Evolutionary conservation across 2,888 invertebrate genomes (phyloP).

Genomic region (Drosophila histrio): DNA sequence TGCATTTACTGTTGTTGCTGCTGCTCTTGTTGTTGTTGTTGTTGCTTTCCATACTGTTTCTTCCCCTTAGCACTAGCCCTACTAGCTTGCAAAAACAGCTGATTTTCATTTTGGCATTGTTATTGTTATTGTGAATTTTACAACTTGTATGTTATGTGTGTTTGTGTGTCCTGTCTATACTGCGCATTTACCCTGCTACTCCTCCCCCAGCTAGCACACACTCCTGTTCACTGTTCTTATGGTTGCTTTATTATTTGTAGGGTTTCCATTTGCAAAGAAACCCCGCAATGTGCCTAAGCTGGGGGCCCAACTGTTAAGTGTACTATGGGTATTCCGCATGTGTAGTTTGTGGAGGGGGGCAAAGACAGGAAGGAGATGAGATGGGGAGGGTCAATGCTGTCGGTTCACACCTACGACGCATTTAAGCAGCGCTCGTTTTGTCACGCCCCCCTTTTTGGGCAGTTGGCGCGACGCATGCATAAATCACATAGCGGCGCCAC

Average conservation of each 20-base stretch:
- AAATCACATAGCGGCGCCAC: conserved; percentile 57
- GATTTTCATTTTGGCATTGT: conserved; percentile 37
- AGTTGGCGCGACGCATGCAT: conserved; percentile 24
- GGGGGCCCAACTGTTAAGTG: conserved; percentile 1
- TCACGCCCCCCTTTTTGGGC: conserved; percentile 29
- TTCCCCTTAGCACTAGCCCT: background rate
- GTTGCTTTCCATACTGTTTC: background rate
- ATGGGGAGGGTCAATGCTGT: conserved; percentile 25
- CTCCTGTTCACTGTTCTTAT: background rate
- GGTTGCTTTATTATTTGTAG: conserved; percentile 43
- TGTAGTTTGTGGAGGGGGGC: background rate
- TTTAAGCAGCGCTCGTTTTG: conserved; percentile 26
- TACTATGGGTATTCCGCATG: background rate
- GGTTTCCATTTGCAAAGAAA: conserved; percentile 63
- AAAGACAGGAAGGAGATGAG: background rate
- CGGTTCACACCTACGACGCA: conserved; percentile 65
- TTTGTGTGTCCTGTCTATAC: conserved; percentile 46
- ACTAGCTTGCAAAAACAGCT: conserved; percentile 33
- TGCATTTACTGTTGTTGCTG: conserved; percentile 12
- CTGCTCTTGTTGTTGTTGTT: background rate
- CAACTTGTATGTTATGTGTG: conserved; percentile 13
- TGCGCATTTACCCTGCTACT: conserved; percentile 57
- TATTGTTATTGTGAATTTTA: no score
- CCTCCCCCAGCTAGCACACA: background rate
- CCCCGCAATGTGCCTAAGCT: conserved; percentile 52